Evolutionary conservation across 2,113 vertebrate genomes (phyloP).

Genomic region (Callithrix jacchus): DNA sequence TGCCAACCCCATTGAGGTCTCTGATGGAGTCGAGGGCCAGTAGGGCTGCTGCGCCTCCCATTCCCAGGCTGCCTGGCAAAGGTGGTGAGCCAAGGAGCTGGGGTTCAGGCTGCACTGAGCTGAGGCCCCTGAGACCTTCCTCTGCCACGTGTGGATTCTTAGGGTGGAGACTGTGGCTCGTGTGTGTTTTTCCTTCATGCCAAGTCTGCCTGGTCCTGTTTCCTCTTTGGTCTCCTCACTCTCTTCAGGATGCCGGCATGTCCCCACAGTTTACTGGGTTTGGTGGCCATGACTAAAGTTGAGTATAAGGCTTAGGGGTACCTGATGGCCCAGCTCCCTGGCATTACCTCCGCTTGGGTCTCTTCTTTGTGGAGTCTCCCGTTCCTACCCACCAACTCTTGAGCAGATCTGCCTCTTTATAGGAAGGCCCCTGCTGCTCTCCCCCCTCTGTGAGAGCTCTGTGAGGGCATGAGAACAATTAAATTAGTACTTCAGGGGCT

Average conservation of each 20-base stretch:
- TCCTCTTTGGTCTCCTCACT: not conserved
- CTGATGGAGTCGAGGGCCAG: not conserved
- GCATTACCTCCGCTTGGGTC: fast-evolving
- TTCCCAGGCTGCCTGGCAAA: not conserved
- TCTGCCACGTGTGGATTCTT: fast-evolving
- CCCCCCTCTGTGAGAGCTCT: not conserved
- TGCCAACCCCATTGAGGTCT: not conserved
- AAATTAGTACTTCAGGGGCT: not conserved
- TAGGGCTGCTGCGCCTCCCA: not conserved
- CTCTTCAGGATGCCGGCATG: fast-evolving
- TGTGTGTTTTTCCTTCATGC: fast-evolving
- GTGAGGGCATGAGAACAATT: not conserved
- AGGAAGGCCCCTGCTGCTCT: not conserved
- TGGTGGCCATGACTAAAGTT: not conserved
- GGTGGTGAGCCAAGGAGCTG: too few species aligned
- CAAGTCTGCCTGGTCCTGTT: not conserved
- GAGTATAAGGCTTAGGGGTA: too few species aligned
- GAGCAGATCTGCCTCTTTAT: not conserved
- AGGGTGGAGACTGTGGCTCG: not conserved
- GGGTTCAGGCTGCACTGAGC: fast-evolving
- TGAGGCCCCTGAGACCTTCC: too few species aligned
- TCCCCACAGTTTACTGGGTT: not conserved
- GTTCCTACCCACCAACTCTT: too few species aligned
- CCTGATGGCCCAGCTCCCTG: not conserved
- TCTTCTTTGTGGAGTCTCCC: not conserved